Evolutionary conservation across 1,140 invertebrate genomes (phyloP).

Genomic region (Zaprionus lachaisei): DNA sequence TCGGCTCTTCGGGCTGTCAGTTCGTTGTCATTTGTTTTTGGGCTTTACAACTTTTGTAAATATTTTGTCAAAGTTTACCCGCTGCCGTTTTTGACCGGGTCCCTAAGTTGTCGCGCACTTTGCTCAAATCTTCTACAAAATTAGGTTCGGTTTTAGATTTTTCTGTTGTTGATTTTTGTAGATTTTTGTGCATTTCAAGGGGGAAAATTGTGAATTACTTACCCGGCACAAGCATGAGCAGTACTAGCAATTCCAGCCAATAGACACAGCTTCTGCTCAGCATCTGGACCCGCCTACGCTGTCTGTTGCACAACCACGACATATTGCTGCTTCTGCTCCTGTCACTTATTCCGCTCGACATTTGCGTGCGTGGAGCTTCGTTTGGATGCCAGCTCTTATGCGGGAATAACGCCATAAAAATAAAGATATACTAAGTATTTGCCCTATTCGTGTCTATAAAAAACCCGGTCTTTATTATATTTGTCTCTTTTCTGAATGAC

Average conservation of each 20-base stretch:
- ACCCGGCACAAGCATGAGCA: slow-evolving; percentile 69
- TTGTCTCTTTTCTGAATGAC: slow-evolving; percentile 32
- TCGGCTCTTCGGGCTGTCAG: slow-evolving; percentile 61
- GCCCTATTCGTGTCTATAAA: slow-evolving; percentile 5
- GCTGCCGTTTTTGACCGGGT: not conserved
- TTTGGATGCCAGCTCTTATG: slow-evolving; percentile 29
- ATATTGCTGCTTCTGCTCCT: slow-evolving; percentile 31
- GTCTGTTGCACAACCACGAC: slow-evolving; percentile 23
- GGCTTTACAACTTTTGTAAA: slow-evolving; percentile 63
- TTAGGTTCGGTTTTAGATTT: slow-evolving; percentile 63
- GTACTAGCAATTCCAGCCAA: slow-evolving; percentile 52
- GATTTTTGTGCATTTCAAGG: slow-evolving; percentile 15
- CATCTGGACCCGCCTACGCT: slow-evolving; percentile 50
- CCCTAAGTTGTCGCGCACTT: slow-evolving; percentile 42
- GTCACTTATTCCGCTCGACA: slow-evolving; percentile 29
- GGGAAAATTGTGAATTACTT: slow-evolving; percentile 47
- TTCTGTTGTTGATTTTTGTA: slow-evolving; percentile 10
- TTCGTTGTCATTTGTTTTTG: slow-evolving; percentile 68
- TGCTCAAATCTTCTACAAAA: slow-evolving; percentile 49
- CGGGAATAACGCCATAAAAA: slow-evolving; percentile 51
- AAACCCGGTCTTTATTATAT: slow-evolving; percentile 27
- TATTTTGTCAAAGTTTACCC: slow-evolving; percentile 70
- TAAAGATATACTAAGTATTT: slow-evolving; percentile 22
- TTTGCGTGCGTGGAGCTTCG: slow-evolving; percentile 60
- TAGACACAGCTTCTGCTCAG: slow-evolving; percentile 41